These are phyloP conservation scores for Tetrapedia diversipes DNA, from an alignment of 2,888 invertebrate species.

Conservation along the genomic window DNA sequence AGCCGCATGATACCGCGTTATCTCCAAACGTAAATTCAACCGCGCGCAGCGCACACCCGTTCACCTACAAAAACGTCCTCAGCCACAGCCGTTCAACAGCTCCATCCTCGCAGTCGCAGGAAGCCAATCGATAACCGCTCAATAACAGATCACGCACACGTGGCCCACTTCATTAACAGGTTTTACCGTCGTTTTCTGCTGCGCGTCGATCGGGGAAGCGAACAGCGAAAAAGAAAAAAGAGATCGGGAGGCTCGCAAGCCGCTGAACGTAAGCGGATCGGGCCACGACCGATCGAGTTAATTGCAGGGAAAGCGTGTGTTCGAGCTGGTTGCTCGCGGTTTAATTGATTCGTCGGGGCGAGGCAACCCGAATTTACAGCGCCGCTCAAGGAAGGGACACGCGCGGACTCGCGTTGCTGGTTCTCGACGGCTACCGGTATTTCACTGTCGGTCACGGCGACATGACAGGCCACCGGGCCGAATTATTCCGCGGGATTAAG, in stretches of 20 bases:
- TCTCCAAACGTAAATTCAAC: too few relatives aligned
- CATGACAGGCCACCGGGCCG: conserved; percentile 59
- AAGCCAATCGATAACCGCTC: conserved; percentile 15
- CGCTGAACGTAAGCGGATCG: neutral
- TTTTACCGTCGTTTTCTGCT: conserved; percentile 12
- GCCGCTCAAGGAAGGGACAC: conserved; percentile 14
- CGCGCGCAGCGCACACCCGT: too few relatives aligned
- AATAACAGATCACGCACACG: neutral
- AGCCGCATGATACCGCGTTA: too few relatives aligned
- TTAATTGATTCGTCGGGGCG: conserved; percentile 63
- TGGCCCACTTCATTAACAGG: conserved; percentile 18
- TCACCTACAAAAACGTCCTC: neutral
- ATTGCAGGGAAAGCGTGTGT: conserved; percentile 54
- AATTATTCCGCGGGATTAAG: conserved; percentile 71
- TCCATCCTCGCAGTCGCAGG: neutral
- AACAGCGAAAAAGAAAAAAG: neutral
- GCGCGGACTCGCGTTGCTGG: conserved; percentile 4
- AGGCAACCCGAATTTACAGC: conserved; percentile 44
- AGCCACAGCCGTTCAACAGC: neutral
- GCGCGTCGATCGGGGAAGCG: neutral
- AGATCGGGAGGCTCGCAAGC: neutral
- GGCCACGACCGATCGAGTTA: conserved; percentile 20
- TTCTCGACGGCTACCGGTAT: conserved; percentile 47
- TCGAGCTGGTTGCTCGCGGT: conserved; percentile 22
- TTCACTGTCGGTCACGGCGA: conserved; percentile 58